Base-by-base conservation (phyloP, 1,140 invertebrate species). In the Eupeodes corollae region DNA sequence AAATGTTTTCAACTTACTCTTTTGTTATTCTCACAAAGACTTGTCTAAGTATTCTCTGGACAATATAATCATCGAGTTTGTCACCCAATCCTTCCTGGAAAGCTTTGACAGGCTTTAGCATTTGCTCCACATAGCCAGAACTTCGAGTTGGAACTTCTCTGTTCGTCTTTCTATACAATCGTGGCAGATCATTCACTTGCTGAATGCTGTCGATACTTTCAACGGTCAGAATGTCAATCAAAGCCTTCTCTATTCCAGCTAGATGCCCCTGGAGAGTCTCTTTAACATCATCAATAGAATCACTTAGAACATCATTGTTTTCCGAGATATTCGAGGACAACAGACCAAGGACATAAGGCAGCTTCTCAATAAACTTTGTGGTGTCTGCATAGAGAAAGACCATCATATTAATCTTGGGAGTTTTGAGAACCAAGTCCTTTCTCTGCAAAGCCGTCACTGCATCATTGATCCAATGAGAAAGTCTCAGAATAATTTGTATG, bases 141-240 rank as follows among this genome's bases (percentile, higher is more conserved):
- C 83, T 77, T 57, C 84, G 83, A 2, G 79, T 80, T 0, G 89
- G 89, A 38, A 82, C 74, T 54, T 88, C 89, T 55, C 89, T 77
- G 69, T 96, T 97, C 1, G 93, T 98, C 62, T 91, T 81, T 56
- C 92, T 75, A 68, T 92, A 98, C 31, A 95, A 70, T 54, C 92
- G 75, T 30, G 93, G 93, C 73, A 96, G 89, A 61, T 96, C 90
- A 53, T 79, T 86, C 3, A 95, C 88, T 75, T 67, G 63, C 0
- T 59, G 55, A 19, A 60, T 53, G 53, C 62, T 66, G 12, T 65
- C 64, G 3, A 52, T 45, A 49, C 60, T 62, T 38, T 61, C 63
- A n/a, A 44, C 46, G 34, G 63, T 61, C 15, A 66, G 37, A 19
- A 61, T 47, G 14, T 63, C 46, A 2, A 63, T 54, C 11, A 65